Evolutionary conservation across 2,113 vertebrate genomes (phyloP).

Genomic region (Callionymus lyra): DNA sequence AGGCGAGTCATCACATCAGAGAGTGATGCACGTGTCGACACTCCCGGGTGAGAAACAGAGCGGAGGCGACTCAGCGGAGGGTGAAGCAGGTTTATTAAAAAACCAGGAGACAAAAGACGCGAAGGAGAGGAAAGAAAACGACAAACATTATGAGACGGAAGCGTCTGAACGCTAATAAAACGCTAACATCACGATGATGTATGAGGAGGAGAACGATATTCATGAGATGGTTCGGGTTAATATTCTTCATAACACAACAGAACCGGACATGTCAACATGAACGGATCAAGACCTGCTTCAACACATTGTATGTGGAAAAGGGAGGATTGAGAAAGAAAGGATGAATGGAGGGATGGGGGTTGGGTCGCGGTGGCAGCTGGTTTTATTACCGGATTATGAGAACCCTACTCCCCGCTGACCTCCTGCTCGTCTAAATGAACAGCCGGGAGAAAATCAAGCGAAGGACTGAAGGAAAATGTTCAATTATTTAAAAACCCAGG

Average conservation of each 20-base stretch:
- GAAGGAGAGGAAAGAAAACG: neutral
- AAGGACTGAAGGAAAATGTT: too few relatives aligned
- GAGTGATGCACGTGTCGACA: too few relatives aligned
- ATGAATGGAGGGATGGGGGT: slow-evolving; percentile 40
- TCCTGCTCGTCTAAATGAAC: slow-evolving; percentile 38
- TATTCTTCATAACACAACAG: too few relatives aligned
- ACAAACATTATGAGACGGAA: neutral
- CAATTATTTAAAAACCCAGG: too few relatives aligned
- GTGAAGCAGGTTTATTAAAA: slow-evolving; percentile 31
- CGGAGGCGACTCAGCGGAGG: slow-evolving; percentile 12
- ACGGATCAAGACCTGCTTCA: too few relatives aligned
- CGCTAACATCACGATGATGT: too few relatives aligned
- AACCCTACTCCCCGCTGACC: slow-evolving; percentile 61
- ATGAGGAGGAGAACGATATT: too few relatives aligned
- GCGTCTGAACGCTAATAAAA: too few relatives aligned
- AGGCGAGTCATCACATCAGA: too few relatives aligned
- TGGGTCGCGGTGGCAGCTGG: slow-evolving; percentile 62
- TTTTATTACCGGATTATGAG: slow-evolving; percentile 69
- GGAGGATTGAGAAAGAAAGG: neutral
- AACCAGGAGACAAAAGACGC: slow-evolving; percentile 2
- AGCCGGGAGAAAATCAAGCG: slow-evolving; percentile 14
- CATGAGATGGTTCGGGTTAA: too few relatives aligned
- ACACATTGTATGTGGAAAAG: too few relatives aligned
- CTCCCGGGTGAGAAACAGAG: neutral
- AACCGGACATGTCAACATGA: too few relatives aligned